Percentiles rank a stretch among this genome's conserved stretches.
phyloP scores from a whole-genome alignment of 1,140 invertebrate species.

The Calephelis nemesis region DNA sequence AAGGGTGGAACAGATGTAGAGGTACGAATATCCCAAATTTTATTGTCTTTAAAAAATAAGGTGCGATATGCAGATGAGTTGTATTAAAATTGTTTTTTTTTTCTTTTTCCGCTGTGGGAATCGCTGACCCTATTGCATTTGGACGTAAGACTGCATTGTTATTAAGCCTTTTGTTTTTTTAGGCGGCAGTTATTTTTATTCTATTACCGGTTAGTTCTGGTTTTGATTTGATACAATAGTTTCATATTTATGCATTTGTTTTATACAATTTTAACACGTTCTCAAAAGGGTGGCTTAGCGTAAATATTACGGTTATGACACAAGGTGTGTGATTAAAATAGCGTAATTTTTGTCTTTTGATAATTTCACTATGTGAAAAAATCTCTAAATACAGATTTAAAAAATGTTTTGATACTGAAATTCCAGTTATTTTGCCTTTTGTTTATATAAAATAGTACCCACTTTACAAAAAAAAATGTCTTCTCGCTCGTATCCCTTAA shows the following conservation, averaged over 20 bases:
- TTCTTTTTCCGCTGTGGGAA: constrained; percentile 49
- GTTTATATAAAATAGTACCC: no score
- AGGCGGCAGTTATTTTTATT: constrained; percentile 45
- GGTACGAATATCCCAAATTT: constrained; percentile 31
- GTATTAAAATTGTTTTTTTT: constrained; percentile 61
- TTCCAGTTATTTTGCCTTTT: no score
- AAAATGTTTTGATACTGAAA: no score
- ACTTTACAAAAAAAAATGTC: no score
- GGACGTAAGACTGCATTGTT: constrained; percentile 51
- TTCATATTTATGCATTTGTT: constrained; percentile 25
- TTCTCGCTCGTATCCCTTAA: no score
- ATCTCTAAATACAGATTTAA: no score
- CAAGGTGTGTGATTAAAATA: neutral
- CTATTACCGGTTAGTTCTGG: constrained; percentile 42
- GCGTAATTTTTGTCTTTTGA: no score
- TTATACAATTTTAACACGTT: constrained; percentile 18
- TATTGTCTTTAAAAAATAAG: constrained; percentile 64
- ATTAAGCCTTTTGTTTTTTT: constrained; percentile 39
- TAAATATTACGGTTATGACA: neutral
- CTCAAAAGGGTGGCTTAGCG: neutral
- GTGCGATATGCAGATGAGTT: constrained; percentile 62
- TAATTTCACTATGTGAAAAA: no score
- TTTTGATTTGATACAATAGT: constrained; percentile 25
- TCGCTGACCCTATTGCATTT: constrained; percentile 52
- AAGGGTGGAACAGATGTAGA: constrained; percentile 59